Evolutionary conservation across 1,140 invertebrate species (phyloP), one percentile per base, ranked within the genome.

Genomic region (Drosophila pachea): DNA sequence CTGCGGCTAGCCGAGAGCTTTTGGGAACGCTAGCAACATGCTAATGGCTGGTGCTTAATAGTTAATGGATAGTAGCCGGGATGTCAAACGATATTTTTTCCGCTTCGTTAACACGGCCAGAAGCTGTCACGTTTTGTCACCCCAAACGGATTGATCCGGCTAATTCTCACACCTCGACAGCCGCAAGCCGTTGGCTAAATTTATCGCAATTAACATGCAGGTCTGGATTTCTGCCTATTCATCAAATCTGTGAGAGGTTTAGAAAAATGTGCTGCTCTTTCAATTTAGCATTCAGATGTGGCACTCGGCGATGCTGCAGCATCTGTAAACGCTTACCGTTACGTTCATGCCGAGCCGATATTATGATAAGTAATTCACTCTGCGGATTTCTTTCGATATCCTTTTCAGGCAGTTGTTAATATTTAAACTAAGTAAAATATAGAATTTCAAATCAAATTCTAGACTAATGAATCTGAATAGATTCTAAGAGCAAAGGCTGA

Each of bases 11-110:
- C 22, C 22, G 22, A 22, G 35, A 55, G 35, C 38, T 53, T 14
- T 38, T 38, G 33, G 22, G 36, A 59, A 78, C 64, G 75, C 65
- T 78, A 75, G 78, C 83, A 75, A 83, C 75, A 83, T 83, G 76
- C 75, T 67, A 83, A 83, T 83, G 33, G 67, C 8, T 65, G 14
- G 16, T 61, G 35, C 22, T 7, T n/a, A 40, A 35, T 8, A 35
- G 40, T 33, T 63, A 63, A 55, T 68, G 59, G 29, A 14, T 59
- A 31, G 43, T 29, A 22, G 48, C 7, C 7, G 14, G 49, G 60
- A 38, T 45, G 43, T 53, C 68, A 59, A 66, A 45, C 59, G 56
- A 33, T 49, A 42, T 8, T 52, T 66, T 62, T 68, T 65, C 35
- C 50, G 29, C 53, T 68, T 68, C 76, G 56, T 62, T 62, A 31